Base-by-base conservation (phyloP, 2,113 vertebrate genomes). In the Rhegmatorhina hoffmannsi region DNA sequence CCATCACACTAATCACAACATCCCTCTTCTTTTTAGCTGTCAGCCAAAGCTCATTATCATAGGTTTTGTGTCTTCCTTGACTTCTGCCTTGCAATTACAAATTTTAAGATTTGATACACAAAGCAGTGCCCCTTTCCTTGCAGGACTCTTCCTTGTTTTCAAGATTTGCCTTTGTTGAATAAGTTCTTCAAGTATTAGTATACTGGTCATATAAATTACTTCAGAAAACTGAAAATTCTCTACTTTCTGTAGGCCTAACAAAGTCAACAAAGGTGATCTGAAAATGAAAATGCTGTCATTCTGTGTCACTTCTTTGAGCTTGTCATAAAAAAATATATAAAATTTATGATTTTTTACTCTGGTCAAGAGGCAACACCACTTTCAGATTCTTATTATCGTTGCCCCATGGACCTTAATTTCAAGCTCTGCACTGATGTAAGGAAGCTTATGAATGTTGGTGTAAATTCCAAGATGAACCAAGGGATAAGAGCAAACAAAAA, bases 401-500 rank as follows among this genome's bases (percentile, higher is more conserved):
- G 5, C 7, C 38, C 10, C 31, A 13, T 1, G 40, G 38, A 38
- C 11, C 14, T n/a, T 34, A 33, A n/a, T 52, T 87, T 89, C 72
- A 82, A 91, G 25, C 19, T 17, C 58, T 53, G 9, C 44, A 46
- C 24, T 40, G 28, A 25, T 7, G 10, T 25, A 13, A 85, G 17
- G 8, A 56, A 72, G 17, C 10, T 76, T 40, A 49, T 11, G 21
- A 56, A 60, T 2, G 2, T 2, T 34, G 38, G 33, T 75, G 40
- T 36, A 52, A 73, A 56, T 91, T 82, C 58, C 79, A 85, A n/a
- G 26, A 13, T 69, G 76, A 93, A 80, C 46, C 46, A 80, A 96
- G 26, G 82, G 67, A 90, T 88, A 95, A 62, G 14, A 92, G 8
- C 85, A 94, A 90, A 29, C 26, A 46, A 90, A 87, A 75, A 64